Base-by-base conservation (phyloP, 2,113 vertebrate genomes). In the Cyanoramphus novaezelandiae region DNA sequence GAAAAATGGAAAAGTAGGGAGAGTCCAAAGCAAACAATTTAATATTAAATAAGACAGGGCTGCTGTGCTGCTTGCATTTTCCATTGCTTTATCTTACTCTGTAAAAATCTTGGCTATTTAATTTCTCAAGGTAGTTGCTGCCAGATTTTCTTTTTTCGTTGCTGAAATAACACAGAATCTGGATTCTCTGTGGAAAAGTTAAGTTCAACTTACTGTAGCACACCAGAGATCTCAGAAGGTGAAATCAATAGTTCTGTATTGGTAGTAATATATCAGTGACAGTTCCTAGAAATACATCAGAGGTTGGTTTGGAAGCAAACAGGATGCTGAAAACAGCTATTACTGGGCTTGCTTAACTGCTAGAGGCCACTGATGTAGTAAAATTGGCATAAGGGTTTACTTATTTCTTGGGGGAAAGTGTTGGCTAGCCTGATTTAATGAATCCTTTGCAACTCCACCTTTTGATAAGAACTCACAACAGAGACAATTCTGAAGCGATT, bases 121-220 rank as follows among this genome's bases (percentile, higher is more conserved):
- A 75, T 88, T 95, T 96, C 70, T 92, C 43, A 81, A 17, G 17
- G 24, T 52, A 67, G 13, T 63, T 94, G 67, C 72, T 95, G 62
- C 39, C 82, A 92, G 39, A 75, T 90, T 93, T 90, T 86, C 41
- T 57, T 90, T 55, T 91, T 93, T 16, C 25, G 90, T 88, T 55
- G 29, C 41, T 88, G 46, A 88, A 93, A 41, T 90, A 90, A 80
- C 31, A 88, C 13, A 64, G 53, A 77, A 68, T 80, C 70, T 90
- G 53, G 31, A 53, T 79, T 69, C 20, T 77, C 18, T 80, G 7
- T 80, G 13, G 20, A 88, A 77, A 79, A 72, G 27, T 71, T 59
- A 67, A n/a, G 24, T 87, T 47, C 7, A 17, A 21, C 81, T 86
- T 83, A 67, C 46, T 83, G 23, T 65, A 79, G 49, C 39, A 49